Evolutionary conservation across 2,888 invertebrate species (phyloP).

Genomic region (Drosophila borborema): DNA sequence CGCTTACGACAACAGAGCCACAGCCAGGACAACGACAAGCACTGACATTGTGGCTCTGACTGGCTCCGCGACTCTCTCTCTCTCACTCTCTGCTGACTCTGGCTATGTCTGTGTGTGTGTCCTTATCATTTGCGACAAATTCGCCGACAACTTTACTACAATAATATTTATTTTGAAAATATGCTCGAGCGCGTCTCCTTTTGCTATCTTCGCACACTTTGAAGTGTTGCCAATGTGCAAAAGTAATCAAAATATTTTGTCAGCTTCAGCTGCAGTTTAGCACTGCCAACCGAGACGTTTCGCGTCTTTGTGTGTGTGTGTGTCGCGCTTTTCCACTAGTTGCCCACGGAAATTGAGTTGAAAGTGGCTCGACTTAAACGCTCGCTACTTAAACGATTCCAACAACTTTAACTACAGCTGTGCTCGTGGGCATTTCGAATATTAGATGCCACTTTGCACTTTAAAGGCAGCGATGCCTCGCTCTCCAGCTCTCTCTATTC

Average conservation of each 20-base stretch:
- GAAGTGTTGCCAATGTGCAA: conserved; percentile 68
- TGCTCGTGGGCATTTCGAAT: conserved; percentile 35
- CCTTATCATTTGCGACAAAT: conserved; percentile 72
- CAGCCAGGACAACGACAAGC: conserved; percentile 16
- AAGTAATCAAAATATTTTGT: conserved; percentile 79
- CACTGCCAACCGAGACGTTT: conserved; percentile 20
- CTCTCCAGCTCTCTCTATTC: neutral
- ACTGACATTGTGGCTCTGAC: conserved; percentile 23
- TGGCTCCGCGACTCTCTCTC: neutral
- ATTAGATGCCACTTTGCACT: conserved; percentile 38
- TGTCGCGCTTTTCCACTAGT: conserved; percentile 38
- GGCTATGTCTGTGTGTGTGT: conserved; percentile 3
- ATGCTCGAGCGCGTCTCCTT: conserved; percentile 48
- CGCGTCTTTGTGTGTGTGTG: conserved; percentile 10
- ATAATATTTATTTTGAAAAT: conserved; percentile 80
- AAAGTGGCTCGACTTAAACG: conserved; percentile 31
- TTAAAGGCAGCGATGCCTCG: neutral
- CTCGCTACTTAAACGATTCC: conserved; percentile 42
- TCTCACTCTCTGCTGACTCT: neutral
- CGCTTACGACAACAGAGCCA: conserved; percentile 36
- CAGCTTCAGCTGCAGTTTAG: conserved; percentile 63
- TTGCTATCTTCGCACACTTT: conserved; percentile 35
- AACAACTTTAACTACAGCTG: conserved; percentile 34
- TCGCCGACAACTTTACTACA: conserved; percentile 72
- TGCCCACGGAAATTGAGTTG: conserved; percentile 55